Conservation (phyloP, 2,797 vertebrate genomes). For the Crocidura indochinensis region DNA sequence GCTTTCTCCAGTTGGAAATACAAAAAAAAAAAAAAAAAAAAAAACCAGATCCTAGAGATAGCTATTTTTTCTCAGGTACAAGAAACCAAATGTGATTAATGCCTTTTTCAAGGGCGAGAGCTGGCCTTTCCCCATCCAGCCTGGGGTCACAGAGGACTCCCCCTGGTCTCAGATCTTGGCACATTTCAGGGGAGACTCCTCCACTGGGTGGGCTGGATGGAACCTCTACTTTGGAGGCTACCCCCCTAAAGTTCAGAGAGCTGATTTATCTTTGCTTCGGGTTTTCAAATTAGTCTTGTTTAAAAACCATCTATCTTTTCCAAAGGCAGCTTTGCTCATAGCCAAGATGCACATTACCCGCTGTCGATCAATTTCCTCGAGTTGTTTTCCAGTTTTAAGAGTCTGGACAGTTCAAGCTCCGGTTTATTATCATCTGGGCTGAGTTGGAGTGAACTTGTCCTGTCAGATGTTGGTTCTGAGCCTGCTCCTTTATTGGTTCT, state of each 20-base stretch:
- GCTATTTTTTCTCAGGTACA: slow-evolving; percentile 83
- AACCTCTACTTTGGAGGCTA: slow-evolving; percentile 69
- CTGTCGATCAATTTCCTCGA: slow-evolving; percentile 68
- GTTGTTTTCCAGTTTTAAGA: slow-evolving; percentile 66
- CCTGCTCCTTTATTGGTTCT: background rate
- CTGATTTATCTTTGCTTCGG: slow-evolving; percentile 84
- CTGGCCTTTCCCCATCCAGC: background rate
- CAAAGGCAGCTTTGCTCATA: slow-evolving; percentile 76
- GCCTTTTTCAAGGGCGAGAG: slow-evolving; percentile 50
- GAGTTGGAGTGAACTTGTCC: slow-evolving; percentile 3
- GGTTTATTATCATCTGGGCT: slow-evolving; percentile 36
- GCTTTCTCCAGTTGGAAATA: slow-evolving; percentile 83
- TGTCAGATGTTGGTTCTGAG: background rate
- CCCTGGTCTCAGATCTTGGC: slow-evolving; percentile 65
- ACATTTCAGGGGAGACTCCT: slow-evolving; percentile 60
- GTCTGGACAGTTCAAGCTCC: slow-evolving; percentile 43
- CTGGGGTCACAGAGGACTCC: slow-evolving; percentile 60
- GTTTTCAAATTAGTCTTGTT: slow-evolving; percentile 84
- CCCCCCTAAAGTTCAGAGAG: slow-evolving; percentile 74
- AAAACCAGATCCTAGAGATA: slow-evolving; percentile 84
- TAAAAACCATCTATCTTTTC: slow-evolving; percentile 73
- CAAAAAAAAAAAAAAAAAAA: slow-evolving; percentile 88
- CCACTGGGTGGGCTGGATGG: slow-evolving; percentile 65
- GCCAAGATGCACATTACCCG: slow-evolving; percentile 58
- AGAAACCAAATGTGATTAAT: slow-evolving; percentile 84